Percentiles rank a stretch among this genome's conserved stretches.
Evolutionary conservation across 2,888 invertebrate genomes (phyloP).

Genomic region (Eugnorisma glareosa): DNA sequence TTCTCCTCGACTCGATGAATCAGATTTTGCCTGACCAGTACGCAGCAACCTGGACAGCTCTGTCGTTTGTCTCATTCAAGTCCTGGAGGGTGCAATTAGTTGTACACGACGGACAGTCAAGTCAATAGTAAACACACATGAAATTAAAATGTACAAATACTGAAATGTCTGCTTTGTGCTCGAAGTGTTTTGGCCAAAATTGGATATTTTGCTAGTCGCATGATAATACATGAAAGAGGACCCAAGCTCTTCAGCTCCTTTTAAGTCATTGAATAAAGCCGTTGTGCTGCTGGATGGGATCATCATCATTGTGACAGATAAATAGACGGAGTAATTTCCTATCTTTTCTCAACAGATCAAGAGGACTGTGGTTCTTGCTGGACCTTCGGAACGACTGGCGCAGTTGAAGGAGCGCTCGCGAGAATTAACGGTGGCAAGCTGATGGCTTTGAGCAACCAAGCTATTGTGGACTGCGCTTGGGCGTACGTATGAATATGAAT

Average conservation of each 20-base stretch:
- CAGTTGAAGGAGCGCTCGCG: conserved; percentile 83
- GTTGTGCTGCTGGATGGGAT: background rate
- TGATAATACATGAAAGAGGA: background rate
- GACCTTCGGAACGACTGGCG: conserved; percentile 80
- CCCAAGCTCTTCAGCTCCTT: background rate
- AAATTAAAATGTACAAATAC: background rate
- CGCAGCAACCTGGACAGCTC: too few relatives aligned
- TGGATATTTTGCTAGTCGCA: background rate
- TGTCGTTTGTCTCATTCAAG: too few relatives aligned
- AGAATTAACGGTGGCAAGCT: conserved; percentile 79
- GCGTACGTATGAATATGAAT: conserved; percentile 71
- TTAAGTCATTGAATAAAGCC: background rate
- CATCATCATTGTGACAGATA: background rate
- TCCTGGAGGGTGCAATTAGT: too few relatives aligned
- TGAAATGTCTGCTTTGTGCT: background rate
- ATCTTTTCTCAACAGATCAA: conserved; percentile 74
- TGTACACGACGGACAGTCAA: too few relatives aligned
- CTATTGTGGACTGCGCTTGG: conserved; percentile 84
- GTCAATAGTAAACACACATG: background rate
- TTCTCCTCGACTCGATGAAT: too few relatives aligned
- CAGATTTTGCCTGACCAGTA: too few relatives aligned
- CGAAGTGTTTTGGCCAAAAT: background rate
- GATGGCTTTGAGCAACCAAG: conserved; percentile 80
- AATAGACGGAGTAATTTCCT: background rate
- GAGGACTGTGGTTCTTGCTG: conserved; percentile 81